Evolutionary conservation across 2,888 invertebrate species (phyloP), one percentile per base, ranked within the genome.

Genomic region (Meloe dianella): DNA sequence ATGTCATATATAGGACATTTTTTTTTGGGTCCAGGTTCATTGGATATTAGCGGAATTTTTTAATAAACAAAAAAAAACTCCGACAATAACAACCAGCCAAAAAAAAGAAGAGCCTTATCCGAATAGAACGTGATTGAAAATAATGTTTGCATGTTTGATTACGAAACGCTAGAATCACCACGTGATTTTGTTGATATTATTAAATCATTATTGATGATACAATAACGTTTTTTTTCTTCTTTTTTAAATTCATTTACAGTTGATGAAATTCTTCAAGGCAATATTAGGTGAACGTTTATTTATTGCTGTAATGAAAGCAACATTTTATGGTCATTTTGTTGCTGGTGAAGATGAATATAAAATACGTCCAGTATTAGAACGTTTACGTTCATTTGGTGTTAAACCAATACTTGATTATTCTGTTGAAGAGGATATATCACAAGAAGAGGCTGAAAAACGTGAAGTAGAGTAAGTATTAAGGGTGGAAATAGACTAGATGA

Each of bases 321-420:
- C 98, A 27, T 98, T 99, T 86, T 99, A 98, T 85, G 99, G 98
- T 9, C 99, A 99, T 85, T 99, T 99, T 86, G 99, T 99, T 62
- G 99, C 98, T 61, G 99, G 99, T 66, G 95, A 97, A 83, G 94
- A 97, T 84, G 92, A 94, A 83, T 87, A 90, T 77, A 92, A 91
- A 82, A 95, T 97, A 80, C 88, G 90, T 75, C 96, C 97, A 41
- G 91, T 91, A 63, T 87, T 97, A 75, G 92, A 93, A 81, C 89
- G 91, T 81, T 86, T 98, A 80, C 89, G 94, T 66, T 92, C 94
- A 66, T 99, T 97, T 84, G 99, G 99, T 59, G 99, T 99, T 17
- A 99, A 99, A 84, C 96, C 98, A 60, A 99, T 99, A 81, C 90
- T 99, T 72, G 98, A 98, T 85, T 98, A 98, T 86, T 98, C 97